Evolutionary conservation across 2,888 invertebrate species (phyloP).

Genomic region (Pammene fasciana): DNA sequence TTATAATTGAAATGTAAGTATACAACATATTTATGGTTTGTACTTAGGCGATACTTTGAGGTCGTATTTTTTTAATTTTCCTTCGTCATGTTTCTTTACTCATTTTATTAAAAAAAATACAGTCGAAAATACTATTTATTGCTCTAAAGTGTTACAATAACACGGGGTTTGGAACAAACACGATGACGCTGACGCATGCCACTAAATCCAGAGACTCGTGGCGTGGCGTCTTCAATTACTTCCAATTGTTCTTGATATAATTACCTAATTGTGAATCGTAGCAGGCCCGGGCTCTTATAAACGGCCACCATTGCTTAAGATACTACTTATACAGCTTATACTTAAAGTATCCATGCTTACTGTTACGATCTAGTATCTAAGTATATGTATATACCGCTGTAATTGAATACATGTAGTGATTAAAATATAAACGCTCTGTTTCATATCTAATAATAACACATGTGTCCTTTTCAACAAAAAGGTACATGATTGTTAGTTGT

Average conservation of each 20-base stretch:
- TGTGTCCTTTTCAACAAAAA: too few relatives aligned
- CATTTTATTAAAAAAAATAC: too few relatives aligned
- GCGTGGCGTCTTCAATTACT: slow-evolving; percentile 78
- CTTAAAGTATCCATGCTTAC: slow-evolving; percentile 4
- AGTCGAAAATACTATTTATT: too few relatives aligned
- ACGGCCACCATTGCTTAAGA: slow-evolving; percentile 7
- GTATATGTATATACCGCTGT: background rate
- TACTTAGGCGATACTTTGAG: too few relatives aligned
- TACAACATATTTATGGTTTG: too few relatives aligned
- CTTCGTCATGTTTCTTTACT: too few relatives aligned
- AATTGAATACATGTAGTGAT: too few relatives aligned
- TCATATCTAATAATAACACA: too few relatives aligned
- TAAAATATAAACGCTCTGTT: too few relatives aligned
- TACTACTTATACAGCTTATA: background rate
- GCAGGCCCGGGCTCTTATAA: slow-evolving; percentile 46
- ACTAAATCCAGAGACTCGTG: slow-evolving; percentile 50
- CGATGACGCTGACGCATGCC: slow-evolving; percentile 65
- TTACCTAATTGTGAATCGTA: slow-evolving; percentile 72
- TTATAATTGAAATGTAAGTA: too few relatives aligned
- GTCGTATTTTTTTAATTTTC: too few relatives aligned
- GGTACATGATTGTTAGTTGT: too few relatives aligned
- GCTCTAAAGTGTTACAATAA: background rate
- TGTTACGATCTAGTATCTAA: background rate
- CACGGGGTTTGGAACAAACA: slow-evolving; percentile 46
- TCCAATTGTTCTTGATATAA: slow-evolving; percentile 79